A percentile compares a stretch with the other conserved stretches of the same genome.
Conservation (phyloP, 2,888 invertebrate species). For the Thalpophila matura region DNA sequence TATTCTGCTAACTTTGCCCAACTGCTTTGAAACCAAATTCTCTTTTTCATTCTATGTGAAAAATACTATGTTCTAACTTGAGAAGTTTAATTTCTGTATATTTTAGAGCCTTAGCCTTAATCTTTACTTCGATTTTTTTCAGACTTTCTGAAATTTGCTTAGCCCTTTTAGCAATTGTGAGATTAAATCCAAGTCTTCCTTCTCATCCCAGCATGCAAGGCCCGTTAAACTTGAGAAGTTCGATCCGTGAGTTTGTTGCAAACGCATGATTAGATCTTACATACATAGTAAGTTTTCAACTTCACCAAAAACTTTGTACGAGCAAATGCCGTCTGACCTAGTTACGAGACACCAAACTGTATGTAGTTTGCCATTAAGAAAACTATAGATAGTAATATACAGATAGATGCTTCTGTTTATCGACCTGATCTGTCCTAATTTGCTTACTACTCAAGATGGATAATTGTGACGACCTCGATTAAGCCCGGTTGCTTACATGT, state of each 20-base stretch:
- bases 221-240: slow-evolving; percentile 42
- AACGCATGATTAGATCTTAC: slow-evolving; percentile 49
- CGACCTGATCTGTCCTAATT: slow-evolving; percentile 30
- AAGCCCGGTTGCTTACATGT: background rate
- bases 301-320: slow-evolving; percentile 48
- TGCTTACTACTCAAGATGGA: slow-evolving; percentile 13
- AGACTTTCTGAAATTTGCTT: too few species aligned
- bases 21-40: too few species aligned
- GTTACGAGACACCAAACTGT: slow-evolving; percentile 32
- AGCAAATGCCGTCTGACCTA: slow-evolving; percentile 48
- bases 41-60: too few species aligned
- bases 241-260: slow-evolving; percentile 22
- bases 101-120: too few species aligned
- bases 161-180: background rate
- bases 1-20: too few species aligned
- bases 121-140: too few species aligned
- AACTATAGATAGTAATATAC: slow-evolving; percentile 24
- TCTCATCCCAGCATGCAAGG: slow-evolving; percentile 25
- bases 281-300: slow-evolving; percentile 49
- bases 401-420: slow-evolving; percentile 23
- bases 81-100: too few species aligned
- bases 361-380: slow-evolving; percentile 42
- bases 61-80: too few species aligned
- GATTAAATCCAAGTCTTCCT: slow-evolving; percentile 9
- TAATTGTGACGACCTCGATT: background rate